Percentiles rank a stretch among this genome's conserved stretches.
Conservation (phyloP, 2,888 invertebrate genomes). For the Catocala fraxini region DNA sequence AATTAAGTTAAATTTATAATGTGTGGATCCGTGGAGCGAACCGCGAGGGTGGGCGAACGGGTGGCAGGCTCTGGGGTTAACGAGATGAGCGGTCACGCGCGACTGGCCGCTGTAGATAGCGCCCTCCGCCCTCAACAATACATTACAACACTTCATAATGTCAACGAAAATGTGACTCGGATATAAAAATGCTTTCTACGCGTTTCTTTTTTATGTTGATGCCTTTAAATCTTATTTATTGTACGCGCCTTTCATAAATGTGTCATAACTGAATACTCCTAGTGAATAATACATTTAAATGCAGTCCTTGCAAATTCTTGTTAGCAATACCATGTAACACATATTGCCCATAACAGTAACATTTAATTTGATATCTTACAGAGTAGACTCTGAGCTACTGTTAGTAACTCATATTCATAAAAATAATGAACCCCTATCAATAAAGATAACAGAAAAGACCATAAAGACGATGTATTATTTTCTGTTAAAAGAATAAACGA, state of each 20-base stretch:
- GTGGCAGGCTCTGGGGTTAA: conserved; percentile 53
- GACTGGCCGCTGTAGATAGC: conserved; percentile 69
- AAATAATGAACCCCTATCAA: conserved; percentile 24
- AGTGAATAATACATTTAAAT: too few species aligned
- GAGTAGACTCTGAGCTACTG: neutral
- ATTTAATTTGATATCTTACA: neutral
- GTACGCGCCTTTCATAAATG: too few species aligned
- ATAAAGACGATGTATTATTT: conserved; percentile 18
- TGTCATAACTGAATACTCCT: too few species aligned
- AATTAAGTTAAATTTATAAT: conserved; percentile 72
- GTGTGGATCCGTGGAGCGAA: conserved; percentile 40
- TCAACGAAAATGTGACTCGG: conserved; percentile 35
- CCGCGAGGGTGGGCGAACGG: conserved; percentile 33
- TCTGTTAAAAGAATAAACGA: conserved; percentile 17
- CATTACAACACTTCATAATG: conserved; percentile 60
- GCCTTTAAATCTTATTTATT: too few species aligned
- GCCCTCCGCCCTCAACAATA: conserved; percentile 49
- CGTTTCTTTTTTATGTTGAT: neutral
- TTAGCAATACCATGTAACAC: too few species aligned
- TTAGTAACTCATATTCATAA: conserved; percentile 8
- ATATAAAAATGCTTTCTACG: conserved; percentile 28
- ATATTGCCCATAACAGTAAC: too few species aligned
- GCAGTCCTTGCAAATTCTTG: too few species aligned
- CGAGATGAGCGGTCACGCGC: conserved; percentile 82
- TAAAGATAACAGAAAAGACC: conserved; percentile 20